Conservation (phyloP, 2,113 vertebrate species). For the Piliocolobus tephrosceles region DNA sequence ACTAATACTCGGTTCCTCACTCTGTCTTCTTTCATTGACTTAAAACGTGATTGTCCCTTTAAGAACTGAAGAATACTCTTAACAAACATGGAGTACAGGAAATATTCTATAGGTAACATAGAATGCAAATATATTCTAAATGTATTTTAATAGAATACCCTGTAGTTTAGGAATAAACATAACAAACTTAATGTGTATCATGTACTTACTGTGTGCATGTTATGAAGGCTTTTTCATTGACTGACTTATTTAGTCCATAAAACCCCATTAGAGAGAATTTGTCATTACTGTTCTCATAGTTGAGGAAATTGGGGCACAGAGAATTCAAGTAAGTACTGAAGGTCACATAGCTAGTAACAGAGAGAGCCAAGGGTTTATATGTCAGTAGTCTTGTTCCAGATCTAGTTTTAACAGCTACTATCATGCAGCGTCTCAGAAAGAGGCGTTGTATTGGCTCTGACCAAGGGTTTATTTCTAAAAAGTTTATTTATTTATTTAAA, state of each 20-base stretch:
- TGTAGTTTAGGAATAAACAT: neutral
- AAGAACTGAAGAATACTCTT: neutral
- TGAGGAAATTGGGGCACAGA: neutral
- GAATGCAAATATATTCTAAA: conserved; percentile 8
- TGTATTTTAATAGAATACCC: neutral
- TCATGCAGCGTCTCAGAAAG: neutral
- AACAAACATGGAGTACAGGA: neutral
- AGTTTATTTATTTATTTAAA: neutral
- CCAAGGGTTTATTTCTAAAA: neutral
- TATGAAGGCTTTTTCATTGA: neutral
- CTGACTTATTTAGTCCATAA: neutral
- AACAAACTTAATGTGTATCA: neutral
- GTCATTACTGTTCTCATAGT: neutral
- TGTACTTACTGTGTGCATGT: neutral
- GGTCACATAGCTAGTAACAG: neutral
- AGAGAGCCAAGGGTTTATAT: neutral
- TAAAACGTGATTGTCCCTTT: neutral
- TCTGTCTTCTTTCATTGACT: neutral
- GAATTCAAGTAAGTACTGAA: neutral
- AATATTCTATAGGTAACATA: neutral
- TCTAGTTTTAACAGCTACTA: neutral
- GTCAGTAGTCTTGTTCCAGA: neutral
- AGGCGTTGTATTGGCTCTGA: neutral
- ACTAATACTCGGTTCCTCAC: neutral
- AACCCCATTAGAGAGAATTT: neutral